These are phyloP conservation scores for Drosophila nikananu DNA, from an alignment of 1,140 invertebrate species.

Conservation along the genomic window DNA sequence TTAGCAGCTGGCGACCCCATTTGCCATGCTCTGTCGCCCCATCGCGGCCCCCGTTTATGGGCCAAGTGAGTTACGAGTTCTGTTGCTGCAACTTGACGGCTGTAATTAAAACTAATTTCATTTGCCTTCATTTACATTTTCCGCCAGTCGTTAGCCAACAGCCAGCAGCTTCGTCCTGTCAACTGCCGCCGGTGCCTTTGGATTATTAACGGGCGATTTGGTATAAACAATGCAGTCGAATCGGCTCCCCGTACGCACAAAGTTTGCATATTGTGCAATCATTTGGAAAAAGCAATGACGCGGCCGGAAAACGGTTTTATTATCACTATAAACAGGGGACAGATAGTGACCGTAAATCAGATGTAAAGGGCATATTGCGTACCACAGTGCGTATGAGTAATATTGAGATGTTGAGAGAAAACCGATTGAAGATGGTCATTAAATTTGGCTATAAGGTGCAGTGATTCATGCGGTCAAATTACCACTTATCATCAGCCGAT, in stretches of 20 bases:
- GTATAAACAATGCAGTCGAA: slow-evolving; percentile 59
- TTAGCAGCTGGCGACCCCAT: slow-evolving; percentile 65
- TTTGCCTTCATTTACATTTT: slow-evolving; percentile 70
- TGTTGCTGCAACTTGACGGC: slow-evolving; percentile 75
- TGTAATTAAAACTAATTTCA: slow-evolving; percentile 84
- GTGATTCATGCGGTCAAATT: slow-evolving; percentile 45
- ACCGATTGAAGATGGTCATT: not conserved
- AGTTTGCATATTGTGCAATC: slow-evolving; percentile 46
- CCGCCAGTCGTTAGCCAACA: slow-evolving; percentile 3
- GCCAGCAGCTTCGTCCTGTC: slow-evolving; percentile 9
- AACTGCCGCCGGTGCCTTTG: slow-evolving; percentile 11
- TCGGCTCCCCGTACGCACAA: slow-evolving; percentile 52
- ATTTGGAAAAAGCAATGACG: slow-evolving; percentile 35
- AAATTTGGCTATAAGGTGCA: not conserved
- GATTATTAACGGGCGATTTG: slow-evolving; percentile 72
- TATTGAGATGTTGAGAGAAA: not conserved
- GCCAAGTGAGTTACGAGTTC: slow-evolving; percentile 77
- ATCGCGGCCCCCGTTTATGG: slow-evolving; percentile 63
- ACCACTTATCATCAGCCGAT: slow-evolving; percentile 57
- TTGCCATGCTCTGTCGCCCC: slow-evolving; percentile 61
- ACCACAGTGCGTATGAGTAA: slow-evolving; percentile 50
- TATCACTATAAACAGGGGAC: slow-evolving; percentile 3
- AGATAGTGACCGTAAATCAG: not conserved
- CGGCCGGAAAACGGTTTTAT: slow-evolving; percentile 24
- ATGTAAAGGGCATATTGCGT: slow-evolving; percentile 17